Evolutionary conservation across 2,797 vertebrate species (phyloP), one percentile per base, ranked within the genome.

Genomic region (Hydrophis major): DNA sequence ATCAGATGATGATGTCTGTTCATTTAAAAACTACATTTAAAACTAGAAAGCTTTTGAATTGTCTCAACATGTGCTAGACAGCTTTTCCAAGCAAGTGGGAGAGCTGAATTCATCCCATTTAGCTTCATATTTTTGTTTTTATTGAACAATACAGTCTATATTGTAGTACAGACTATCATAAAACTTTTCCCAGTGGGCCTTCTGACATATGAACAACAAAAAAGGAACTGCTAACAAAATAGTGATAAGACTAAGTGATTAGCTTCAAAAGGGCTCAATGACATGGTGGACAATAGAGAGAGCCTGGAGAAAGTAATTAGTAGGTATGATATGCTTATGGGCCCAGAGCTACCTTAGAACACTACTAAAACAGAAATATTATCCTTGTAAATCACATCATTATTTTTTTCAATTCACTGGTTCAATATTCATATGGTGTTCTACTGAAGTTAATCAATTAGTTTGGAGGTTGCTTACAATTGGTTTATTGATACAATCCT

Each of bases 1-100:
- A 32, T 69, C 96, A 92, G 94, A 63, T 94, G 95, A 92, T 94
- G 88, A 42, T 42, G 95, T 94, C 96, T 95, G 94, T 95, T 96
- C 95, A 94, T 61, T 94, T 94, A 95, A 95, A 96, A 96, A 93
- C 37, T 95, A 96, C 95, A 95, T 95, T 93, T 94, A 95, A 47
- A 96, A 93, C 93, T 93, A 93, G 94, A 74, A 93, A 90, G 93
- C 94, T 94, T 89, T 94, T 94, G 91, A 90, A 96, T 61, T 94
- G 89, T 95, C 94, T 95, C 94, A 94, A 83, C 90, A 96, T 94
- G 96, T 96, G 92, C 95, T 95, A 94, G 42, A 93, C 95, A 93
- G 93, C 59, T 92, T 74, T 89, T 95, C 91, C 94, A 95, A 95
- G 95, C 95, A 96, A 96, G 95, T 94, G 94, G 94, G 95, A 32